Base-by-base conservation (phyloP, 2,113 vertebrate species). In the Cebus imitator region DNA sequence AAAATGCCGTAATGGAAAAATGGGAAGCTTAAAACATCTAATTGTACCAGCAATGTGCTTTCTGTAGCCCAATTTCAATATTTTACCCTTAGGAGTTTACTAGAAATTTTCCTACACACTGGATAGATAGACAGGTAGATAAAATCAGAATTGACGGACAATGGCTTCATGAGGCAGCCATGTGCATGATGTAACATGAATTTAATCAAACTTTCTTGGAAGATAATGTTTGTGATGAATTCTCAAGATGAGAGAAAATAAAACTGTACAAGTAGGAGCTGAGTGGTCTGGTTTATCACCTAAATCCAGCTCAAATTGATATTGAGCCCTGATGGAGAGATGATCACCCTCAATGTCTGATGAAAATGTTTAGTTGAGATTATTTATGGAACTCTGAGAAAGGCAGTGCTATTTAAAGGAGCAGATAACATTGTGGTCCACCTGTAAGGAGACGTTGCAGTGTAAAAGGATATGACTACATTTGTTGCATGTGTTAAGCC, bases 401-500 rank as follows among this genome's bases (percentile, higher is more conserved):
- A 70, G 32, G 37, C 3, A 35, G 6, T 48, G 35, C 2, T 87
- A 11, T 45, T 48, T 35, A 68, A 75, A 27, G 32, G 30, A n/a
- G 61, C 21, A 43, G 35, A 4, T 57, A 23, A 2, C 32, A 9
- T 16, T 52, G 12, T 9, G 6, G 35, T 1, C 13, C 78, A 20
- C 10, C 30, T 37, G 10, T 48, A 7, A 18, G 35, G 37, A n/a
- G 23, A 9, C n/a, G 27, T 40, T 88, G 57, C 16, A 17, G 32
- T 57, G 21, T 58, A 48, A 52, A 1, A 32, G n/a, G 14, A 4
- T 0, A 7, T 14, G 11, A 2, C 32, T 17, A 32, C 23, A 8
- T n/a, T 57, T 35, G 58, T 73, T 57, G n/a, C 0, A 2, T 8
- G 17, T 21, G 10, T 4, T 61, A n/a, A 75, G 14, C 6, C 4